Base-by-base conservation (phyloP, 2,113 vertebrate genomes). In the Brachypteracias leptosomus region DNA sequence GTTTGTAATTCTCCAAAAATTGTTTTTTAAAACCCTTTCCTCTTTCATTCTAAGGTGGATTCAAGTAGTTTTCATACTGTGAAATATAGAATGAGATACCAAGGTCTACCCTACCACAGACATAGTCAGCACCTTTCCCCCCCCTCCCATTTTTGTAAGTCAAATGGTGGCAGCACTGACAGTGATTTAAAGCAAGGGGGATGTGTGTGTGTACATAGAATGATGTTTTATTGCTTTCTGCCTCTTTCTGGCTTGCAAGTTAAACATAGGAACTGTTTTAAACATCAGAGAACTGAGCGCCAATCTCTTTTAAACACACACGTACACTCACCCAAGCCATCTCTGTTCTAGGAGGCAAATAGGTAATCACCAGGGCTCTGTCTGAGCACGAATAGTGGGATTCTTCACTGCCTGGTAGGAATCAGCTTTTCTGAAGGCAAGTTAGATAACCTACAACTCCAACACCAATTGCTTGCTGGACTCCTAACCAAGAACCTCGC, bases 61-160 rank as follows among this genome's bases (percentile, higher is more conserved):
- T 93, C n/a, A 47, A 89, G 58, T 96, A 93, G 62, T 88, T 96
- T 90, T 96, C 81, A 44, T 95, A 83, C 79, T 76, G 63, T 86
- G 94, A 95, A 73, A 35, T 74, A 31, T n/a, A 87, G 84, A 68
- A 62, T 13, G 31, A 84, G 88, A 68, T 75, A 74, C 51, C 29
- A 58, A 82, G 86, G 80, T 62, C 73, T 95, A 82, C 58, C 84
- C 65, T 91, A 82, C 61, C 88, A 93, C 51, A 90, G 89, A 63
- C 73, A 78, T 57, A 26, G 36, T 79, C 44, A 40, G 88, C 83
- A 93, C 74, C n/a, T 85, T n/a, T 44, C 38, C 81, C 83, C 82
- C 49, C 17, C 11, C 49, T 7, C 61, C 51, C n/a, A 2, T 61
- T 93, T 96, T 85, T 90, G 46, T 78, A 96, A 93, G 84, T 85